Evolutionary conservation across 2,888 invertebrate species (phyloP).

Genomic region (Julus scandinavius): DNA sequence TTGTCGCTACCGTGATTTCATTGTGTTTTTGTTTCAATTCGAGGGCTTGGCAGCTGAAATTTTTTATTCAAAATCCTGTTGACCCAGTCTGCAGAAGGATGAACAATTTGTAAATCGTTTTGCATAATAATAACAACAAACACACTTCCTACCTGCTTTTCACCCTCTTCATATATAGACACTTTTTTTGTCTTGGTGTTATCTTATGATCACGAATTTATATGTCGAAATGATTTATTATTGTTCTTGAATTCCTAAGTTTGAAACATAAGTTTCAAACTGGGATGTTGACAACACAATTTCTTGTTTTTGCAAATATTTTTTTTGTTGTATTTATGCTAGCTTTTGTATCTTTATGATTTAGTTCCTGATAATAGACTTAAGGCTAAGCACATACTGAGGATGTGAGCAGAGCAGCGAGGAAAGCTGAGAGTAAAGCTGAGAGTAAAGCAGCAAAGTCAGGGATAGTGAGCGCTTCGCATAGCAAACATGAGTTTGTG

Average conservation of each 20-base stretch:
- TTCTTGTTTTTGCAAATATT: background rate
- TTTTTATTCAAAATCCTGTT: background rate
- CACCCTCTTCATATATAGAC: too few species aligned
- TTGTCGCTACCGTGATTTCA: constrained; percentile 33
- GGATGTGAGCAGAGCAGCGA: too few species aligned
- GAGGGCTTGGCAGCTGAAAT: background rate
- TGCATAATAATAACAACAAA: too few species aligned
- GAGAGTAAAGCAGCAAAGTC: too few species aligned
- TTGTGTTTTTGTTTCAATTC: background rate
- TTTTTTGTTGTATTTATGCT: too few species aligned
- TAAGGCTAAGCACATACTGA: too few species aligned
- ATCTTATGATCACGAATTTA: background rate
- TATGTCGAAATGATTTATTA: background rate
- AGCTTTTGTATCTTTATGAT: background rate
- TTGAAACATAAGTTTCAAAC: background rate
- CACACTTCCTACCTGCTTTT: background rate
- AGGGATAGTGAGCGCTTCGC: too few species aligned
- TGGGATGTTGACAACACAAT: background rate
- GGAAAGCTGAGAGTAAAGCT: too few species aligned
- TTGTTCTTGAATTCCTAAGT: background rate
- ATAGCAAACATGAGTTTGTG: too few species aligned
- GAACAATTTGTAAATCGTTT: background rate
- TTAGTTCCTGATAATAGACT: background rate
- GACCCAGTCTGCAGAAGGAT: constrained; percentile 42
- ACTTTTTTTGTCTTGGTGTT: too few species aligned